phyloP scores from a whole-genome alignment of 2,113 vertebrate species.

The Turnix velox region DNA sequence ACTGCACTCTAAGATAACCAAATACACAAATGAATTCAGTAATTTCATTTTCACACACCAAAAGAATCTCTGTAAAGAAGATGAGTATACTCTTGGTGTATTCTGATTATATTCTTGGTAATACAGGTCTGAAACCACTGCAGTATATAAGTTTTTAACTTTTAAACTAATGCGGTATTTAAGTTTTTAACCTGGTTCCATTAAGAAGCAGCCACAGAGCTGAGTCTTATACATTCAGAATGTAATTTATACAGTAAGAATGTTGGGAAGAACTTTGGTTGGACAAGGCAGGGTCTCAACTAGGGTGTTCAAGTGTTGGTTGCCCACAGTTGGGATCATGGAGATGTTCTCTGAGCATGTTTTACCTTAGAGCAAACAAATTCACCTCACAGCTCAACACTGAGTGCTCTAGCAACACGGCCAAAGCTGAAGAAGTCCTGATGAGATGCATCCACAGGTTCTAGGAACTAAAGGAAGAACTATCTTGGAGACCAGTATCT shows the following conservation, averaged over 20 bases:
- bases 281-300: background rate
- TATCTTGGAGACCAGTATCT: no score
- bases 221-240: background rate
- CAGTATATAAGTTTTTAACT: background rate
- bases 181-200: background rate
- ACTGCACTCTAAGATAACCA: background rate
- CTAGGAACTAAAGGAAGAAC: background rate
- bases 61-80: background rate
- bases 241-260: background rate
- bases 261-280: background rate
- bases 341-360: background rate
- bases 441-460: background rate
- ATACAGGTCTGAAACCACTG: background rate
- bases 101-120: background rate
- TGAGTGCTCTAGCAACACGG: background rate
- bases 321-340: background rate
- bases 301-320: background rate
- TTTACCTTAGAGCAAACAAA: background rate
- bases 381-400: background rate
- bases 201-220: background rate
- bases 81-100: background rate
- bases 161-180: background rate
- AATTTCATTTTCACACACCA: background rate
- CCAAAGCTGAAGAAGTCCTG: background rate
- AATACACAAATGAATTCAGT: background rate